Evolutionary conservation across 2,888 invertebrate genomes (phyloP).

Genomic region (Cheilosia impressa): DNA sequence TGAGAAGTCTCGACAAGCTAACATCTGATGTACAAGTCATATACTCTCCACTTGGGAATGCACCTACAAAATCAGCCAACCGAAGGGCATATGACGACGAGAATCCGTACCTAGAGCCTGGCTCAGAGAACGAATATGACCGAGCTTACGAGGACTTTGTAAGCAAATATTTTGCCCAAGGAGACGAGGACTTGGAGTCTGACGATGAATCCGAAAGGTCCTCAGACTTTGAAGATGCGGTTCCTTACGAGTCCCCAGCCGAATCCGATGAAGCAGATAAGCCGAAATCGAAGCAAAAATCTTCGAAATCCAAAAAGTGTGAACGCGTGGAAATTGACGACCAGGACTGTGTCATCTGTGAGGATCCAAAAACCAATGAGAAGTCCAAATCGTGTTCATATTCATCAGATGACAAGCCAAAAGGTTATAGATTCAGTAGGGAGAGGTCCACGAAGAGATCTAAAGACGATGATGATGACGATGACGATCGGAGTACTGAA

Average conservation of each 20-base stretch:
- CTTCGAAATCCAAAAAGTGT: constrained; percentile 82
- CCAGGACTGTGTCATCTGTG: constrained; percentile 88
- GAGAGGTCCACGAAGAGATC: constrained; percentile 85
- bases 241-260: constrained; percentile 39
- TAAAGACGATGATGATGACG: constrained; percentile 81
- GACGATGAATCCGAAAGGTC: constrained; percentile 50
- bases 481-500: constrained; percentile 55
- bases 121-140: constrained; percentile 79
- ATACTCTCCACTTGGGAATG: constrained; percentile 34
- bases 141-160: constrained; percentile 81
- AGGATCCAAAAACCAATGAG: constrained; percentile 89
- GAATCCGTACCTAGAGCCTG: constrained; percentile 64
- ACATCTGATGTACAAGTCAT: constrained; percentile 56
- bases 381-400: constrained; percentile 92
- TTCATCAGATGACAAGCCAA: constrained; percentile 89
- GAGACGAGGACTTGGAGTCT: constrained; percentile 83
- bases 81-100: constrained; percentile 55
- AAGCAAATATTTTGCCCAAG: constrained; percentile 83
- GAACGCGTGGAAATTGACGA: constrained; percentile 87
- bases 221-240: constrained; percentile 59
- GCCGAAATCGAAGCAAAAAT: constrained; percentile 56
- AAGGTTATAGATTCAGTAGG: constrained; percentile 88
- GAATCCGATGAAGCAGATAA: constrained; percentile 33
- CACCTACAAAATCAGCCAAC: constrained; percentile 27
- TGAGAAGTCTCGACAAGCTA: constrained; percentile 64